These are phyloP conservation scores for Adelognathus sp. DNA, from an alignment of 2,888 invertebrate genomes.

Conservation along the genomic window DNA sequence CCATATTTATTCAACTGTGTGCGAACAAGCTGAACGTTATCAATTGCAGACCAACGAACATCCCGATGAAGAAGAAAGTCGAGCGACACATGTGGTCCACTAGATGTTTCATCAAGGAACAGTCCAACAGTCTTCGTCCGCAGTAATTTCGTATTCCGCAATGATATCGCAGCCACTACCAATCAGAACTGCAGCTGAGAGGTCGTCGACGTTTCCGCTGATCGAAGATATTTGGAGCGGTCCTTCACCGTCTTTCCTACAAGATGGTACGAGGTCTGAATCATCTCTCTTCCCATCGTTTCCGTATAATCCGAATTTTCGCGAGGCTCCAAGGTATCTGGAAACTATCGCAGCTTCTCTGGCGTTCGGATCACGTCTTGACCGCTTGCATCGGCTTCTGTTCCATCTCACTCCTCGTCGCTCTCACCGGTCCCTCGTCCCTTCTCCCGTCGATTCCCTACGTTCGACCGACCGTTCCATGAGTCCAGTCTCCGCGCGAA, in stretches of 20 bases:
- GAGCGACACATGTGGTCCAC: too few relatives aligned
- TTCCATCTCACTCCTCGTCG: slow-evolving; percentile 48
- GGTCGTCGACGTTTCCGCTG: background rate
- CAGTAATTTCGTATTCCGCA: background rate
- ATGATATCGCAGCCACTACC: background rate
- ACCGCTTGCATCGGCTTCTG: slow-evolving; percentile 70
- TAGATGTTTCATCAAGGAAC: too few relatives aligned
- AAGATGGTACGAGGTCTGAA: background rate
- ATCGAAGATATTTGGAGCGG: background rate
- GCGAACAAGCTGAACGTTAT: too few relatives aligned
- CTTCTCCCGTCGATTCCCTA: slow-evolving; percentile 31
- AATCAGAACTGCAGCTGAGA: background rate
- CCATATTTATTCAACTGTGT: too few relatives aligned
- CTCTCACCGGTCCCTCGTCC: slow-evolving; percentile 40
- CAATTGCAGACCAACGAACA: too few relatives aligned
- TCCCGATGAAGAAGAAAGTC: too few relatives aligned
- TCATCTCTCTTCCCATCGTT: slow-evolving; percentile 7
- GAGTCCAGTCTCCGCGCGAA: slow-evolving; percentile 60
- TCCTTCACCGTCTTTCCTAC: background rate
- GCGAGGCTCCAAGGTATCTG: slow-evolving; percentile 66
- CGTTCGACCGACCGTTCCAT: slow-evolving; percentile 30
- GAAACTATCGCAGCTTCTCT: slow-evolving; percentile 78
- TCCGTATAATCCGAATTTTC: slow-evolving; percentile 73
- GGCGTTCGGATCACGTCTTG: slow-evolving; percentile 78
- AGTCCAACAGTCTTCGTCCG: too few relatives aligned